A percentile compares a stretch with the other conserved stretches of the same genome.
These are phyloP conservation scores for Myotis yumanensis DNA, from an alignment of 2,113 vertebrate species.

Conservation along the genomic window DNA sequence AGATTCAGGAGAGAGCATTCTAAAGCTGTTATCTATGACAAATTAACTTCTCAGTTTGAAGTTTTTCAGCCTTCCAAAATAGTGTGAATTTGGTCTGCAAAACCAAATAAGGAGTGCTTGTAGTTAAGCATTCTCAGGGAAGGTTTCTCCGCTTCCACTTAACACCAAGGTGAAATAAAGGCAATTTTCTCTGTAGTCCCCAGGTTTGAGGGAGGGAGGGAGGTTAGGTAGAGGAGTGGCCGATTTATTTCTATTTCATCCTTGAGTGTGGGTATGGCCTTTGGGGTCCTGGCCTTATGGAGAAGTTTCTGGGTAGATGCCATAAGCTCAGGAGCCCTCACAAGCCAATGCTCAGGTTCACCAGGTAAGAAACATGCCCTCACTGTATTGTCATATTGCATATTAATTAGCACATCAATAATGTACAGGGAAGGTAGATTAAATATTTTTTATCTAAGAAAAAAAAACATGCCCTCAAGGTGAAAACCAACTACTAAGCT, in stretches of 20 bases:
- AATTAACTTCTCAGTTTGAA: not conserved
- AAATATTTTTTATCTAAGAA: not conserved
- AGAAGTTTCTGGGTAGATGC: not conserved
- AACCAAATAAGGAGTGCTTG: not conserved
- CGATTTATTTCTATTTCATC: not conserved
- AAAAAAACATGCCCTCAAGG: not conserved
- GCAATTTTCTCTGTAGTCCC: not conserved
- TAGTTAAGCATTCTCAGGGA: not conserved
- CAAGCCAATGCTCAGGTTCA: not conserved
- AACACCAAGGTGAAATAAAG: not conserved
- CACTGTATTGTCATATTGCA: not conserved
- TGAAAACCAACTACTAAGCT: not conserved
- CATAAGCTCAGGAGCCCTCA: not conserved
- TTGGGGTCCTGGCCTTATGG: not conserved
- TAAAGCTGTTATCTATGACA: not conserved
- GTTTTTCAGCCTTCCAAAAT: slow-evolving; percentile 24
- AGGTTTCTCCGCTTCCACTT: not conserved
- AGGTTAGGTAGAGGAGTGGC: not conserved
- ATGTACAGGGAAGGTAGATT: not conserved
- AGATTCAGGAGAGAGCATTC: not conserved
- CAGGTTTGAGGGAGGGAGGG: not conserved
- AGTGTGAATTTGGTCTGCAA: not conserved
- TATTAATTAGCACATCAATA: not conserved
- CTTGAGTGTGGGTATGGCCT: not conserved
- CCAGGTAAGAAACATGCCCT: not conserved